Evolutionary conservation across 2,888 invertebrate genomes (phyloP).

Genomic region (Hecatera dysodea): DNA sequence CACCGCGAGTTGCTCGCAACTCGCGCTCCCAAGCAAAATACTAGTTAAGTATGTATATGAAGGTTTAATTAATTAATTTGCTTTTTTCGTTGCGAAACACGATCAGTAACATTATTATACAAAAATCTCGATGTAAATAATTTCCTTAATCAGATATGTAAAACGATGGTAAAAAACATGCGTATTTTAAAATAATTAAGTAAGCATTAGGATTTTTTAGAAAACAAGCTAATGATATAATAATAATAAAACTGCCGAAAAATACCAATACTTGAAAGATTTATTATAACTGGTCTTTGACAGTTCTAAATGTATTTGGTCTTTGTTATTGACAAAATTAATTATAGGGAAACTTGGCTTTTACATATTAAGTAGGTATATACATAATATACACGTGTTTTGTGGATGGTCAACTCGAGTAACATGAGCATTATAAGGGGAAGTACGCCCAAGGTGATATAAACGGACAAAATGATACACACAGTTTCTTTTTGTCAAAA

Average conservation of each 20-base stretch:
- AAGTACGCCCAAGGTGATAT: too few relatives aligned
- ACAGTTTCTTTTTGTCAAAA: too few relatives aligned
- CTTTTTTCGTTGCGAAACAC: background rate
- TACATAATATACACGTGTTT: background rate
- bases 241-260: background rate
- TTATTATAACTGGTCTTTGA: background rate
- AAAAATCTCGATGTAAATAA: background rate
- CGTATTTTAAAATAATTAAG: background rate
- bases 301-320: background rate
- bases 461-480: too few relatives aligned
- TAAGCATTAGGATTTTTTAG: background rate
- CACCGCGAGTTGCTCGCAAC: too few relatives aligned
- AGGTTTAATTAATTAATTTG: too few relatives aligned
- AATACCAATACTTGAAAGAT: background rate
- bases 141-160: constrained; percentile 1
- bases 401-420: background rate
- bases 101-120: background rate
- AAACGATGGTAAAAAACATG: background rate
- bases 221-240: background rate
- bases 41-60: too few relatives aligned
- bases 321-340: too few relatives aligned
- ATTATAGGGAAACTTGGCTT: background rate
- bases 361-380: background rate
- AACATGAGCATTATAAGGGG: too few relatives aligned
- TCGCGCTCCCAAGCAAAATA: too few relatives aligned